Evolutionary conservation across 2,888 invertebrate species (phyloP), one percentile per base, ranked within the genome.

Genomic region (Cacoxenus indagator): DNA sequence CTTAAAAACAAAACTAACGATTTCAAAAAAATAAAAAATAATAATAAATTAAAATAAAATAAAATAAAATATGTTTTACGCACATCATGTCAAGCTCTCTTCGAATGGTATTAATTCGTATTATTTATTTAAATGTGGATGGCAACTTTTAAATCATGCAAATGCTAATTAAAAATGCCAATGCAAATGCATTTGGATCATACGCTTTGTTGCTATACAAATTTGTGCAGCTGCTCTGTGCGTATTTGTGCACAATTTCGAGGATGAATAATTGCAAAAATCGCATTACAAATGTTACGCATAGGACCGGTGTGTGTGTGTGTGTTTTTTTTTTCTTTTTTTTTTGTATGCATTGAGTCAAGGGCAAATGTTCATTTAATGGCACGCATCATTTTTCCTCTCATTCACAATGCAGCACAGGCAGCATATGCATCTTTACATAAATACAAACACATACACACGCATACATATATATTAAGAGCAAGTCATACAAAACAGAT

Each of bases 1-100:
- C 83, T 81, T 82, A 75, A 74, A 77, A 78, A 65, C 64, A 64
- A 48, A 62, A 26, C 45, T 26, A 24, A 26, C 22, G 24, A 54
- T 54, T 22, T 26, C 46, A 46, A 4, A 11, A 4, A 8, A 37
- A 37, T 14, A 37, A 37, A 37, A 8, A 37, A 37, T 2, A 14
- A 0, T 37, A 14, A 37, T 4, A 14, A 11, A 37, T 37, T 4
- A 4, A 11, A 37, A 11, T 31, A 37, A 11, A 11, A 37, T 37
- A 8, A 37, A 11, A 37, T 37, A 14, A 37, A 11, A 37, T 37
- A 37, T 37, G 37, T 11, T 4, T n/a, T n/a, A n/a, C 2, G 5
- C 8, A 37, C 37, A 37, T 37, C 8, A 37, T 37, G 37, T 37
- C n/a, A n/a, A n/a, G n/a, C n/a, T n/a, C n/a, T n/a, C n/a, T n/a